phyloP scores from a whole-genome alignment of 2,888 invertebrate genomes.

The Cylindroiulus punctatus region DNA sequence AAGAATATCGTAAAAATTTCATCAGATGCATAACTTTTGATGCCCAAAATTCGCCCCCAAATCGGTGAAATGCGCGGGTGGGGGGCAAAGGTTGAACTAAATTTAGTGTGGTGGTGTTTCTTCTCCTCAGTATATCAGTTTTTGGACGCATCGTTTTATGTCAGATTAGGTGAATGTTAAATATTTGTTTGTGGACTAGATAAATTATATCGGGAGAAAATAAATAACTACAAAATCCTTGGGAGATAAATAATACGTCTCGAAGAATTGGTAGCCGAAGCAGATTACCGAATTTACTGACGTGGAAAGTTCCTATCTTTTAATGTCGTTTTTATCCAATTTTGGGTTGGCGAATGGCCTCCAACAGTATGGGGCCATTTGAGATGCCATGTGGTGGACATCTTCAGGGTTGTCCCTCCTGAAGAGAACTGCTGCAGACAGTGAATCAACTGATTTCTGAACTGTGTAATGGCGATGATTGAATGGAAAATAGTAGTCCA shows the following conservation, averaged over 20 bases:
- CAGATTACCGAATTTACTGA: not conserved
- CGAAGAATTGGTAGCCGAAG: not conserved
- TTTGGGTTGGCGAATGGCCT: not conserved
- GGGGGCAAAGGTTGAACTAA: not conserved
- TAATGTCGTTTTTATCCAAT: not conserved
- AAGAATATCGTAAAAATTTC: not conserved
- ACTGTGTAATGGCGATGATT: too few species aligned
- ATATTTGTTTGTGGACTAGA: not conserved
- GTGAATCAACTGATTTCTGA: too few species aligned
- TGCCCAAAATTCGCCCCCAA: not conserved
- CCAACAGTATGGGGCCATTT: too few species aligned
- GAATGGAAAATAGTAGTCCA: not conserved
- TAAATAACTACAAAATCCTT: not conserved
- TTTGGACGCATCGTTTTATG: not conserved
- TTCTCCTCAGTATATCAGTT: not conserved
- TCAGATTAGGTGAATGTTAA: not conserved
- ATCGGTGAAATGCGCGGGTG: not conserved
- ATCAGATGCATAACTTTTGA: not conserved
- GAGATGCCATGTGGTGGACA: too few species aligned
- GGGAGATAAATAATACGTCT: not conserved
- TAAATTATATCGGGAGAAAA: not conserved
- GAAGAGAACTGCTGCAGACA: too few species aligned
- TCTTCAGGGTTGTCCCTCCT: too few species aligned
- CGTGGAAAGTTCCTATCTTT: not conserved
- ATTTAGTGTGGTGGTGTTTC: not conserved